Conservation (phyloP, 1,140 invertebrate species). For the Drosophila oshimai region DNA sequence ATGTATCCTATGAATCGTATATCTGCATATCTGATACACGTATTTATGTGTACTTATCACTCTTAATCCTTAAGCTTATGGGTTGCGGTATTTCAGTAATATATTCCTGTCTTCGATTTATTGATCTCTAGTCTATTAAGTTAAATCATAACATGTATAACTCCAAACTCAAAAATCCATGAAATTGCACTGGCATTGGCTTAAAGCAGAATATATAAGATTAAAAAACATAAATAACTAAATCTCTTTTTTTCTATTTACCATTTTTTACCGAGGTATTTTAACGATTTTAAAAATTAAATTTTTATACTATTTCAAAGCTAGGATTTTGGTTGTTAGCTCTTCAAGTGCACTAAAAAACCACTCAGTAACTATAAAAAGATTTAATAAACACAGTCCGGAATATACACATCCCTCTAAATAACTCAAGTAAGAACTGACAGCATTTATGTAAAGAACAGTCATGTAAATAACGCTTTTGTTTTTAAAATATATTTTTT, state of each 20-base stretch:
- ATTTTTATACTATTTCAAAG: too few species aligned
- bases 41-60: constrained; percentile 55
- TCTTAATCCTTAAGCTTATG: constrained; percentile 67
- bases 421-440: background rate
- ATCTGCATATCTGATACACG: constrained; percentile 18
- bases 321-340: too few species aligned
- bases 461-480: constrained; percentile 70
- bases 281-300: too few species aligned
- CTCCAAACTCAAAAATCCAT: constrained; percentile 24
- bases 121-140: constrained; percentile 58
- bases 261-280: too few species aligned
- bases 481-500: background rate
- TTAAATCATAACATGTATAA: constrained; percentile 56
- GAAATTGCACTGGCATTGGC: constrained; percentile 76
- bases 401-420: background rate
- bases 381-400: too few species aligned
- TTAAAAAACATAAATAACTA: background rate
- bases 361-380: too few species aligned
- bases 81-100: constrained; percentile 67
- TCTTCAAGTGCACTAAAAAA: too few species aligned
- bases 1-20: constrained; percentile 9
- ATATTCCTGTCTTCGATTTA: constrained; percentile 43
- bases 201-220: constrained; percentile 28
- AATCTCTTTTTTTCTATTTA: too few species aligned
- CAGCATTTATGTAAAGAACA: constrained; percentile 8